Percentiles rank a stretch among this genome's conserved stretches.
phyloP scores from a whole-genome alignment of 2,888 invertebrate species.

The Mimumesa dahlbomi region DNA sequence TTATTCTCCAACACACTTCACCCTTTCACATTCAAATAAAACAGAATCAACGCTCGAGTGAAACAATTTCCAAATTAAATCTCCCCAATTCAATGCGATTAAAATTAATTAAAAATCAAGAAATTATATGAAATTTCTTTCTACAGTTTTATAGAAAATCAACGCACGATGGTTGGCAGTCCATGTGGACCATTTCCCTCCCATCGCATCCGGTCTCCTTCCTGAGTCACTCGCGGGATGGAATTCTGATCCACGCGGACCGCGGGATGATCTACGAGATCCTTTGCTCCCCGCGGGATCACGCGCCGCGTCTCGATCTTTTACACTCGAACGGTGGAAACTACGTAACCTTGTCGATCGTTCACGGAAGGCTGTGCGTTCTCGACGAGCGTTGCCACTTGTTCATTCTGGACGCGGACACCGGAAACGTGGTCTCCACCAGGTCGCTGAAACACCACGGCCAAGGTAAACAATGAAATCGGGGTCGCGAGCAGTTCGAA shows the following conservation, averaged over 20 bases:
- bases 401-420: too few species aligned
- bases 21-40: too few species aligned
- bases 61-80: too few species aligned
- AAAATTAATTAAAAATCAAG: too few species aligned
- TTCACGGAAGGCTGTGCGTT: constrained; percentile 52
- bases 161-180: constrained; percentile 54
- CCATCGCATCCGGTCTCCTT: constrained; percentile 55
- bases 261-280: constrained; percentile 65
- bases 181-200: constrained; percentile 61
- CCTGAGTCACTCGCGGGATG: constrained; percentile 53
- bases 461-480: constrained; percentile 52
- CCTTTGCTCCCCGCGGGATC: constrained; percentile 48
- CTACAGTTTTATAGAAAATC: constrained; percentile 69
- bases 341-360: constrained; percentile 47
- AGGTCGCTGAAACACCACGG: constrained; percentile 60
- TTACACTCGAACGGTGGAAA: constrained; percentile 46
- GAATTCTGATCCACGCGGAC: constrained; percentile 58
- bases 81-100: too few species aligned
- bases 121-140: background rate
- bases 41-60: too few species aligned
- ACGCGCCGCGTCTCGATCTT: constrained; percentile 50
- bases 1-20: too few species aligned
- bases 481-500: constrained; percentile 4
- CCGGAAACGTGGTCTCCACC: constrained; percentile 3
- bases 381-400: constrained; percentile 57